Conservation (phyloP, 2,113 vertebrate species). For the Junco hyemalis region DNA sequence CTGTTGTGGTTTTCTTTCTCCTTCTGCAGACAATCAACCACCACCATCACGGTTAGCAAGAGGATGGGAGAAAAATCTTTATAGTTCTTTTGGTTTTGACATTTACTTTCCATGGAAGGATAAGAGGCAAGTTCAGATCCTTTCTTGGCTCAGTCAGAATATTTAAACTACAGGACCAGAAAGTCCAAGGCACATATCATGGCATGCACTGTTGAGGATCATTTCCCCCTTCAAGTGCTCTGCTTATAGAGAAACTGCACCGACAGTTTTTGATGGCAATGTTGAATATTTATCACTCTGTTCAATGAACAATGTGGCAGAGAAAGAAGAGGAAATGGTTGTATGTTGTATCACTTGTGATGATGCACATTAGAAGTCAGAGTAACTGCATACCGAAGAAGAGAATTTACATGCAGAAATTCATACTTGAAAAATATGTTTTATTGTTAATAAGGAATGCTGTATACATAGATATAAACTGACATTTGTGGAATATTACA, state of each 20-base stretch:
- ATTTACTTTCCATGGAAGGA: slow-evolving; percentile 11
- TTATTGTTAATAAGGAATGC: slow-evolving; percentile 43
- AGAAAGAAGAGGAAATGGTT: slow-evolving; percentile 58
- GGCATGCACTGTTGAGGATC: slow-evolving; percentile 42
- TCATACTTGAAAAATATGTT: slow-evolving; percentile 73
- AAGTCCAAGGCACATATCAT: slow-evolving; percentile 26
- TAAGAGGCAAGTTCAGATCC: not conserved
- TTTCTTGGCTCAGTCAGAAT: slow-evolving; percentile 18
- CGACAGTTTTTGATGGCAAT: not conserved
- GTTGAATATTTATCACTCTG: slow-evolving; percentile 6
- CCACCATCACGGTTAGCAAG: not conserved
- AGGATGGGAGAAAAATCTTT: not conserved
- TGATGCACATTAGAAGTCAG: slow-evolving; percentile 49
- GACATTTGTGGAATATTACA: slow-evolving; percentile 1
- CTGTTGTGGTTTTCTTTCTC: slow-evolving; percentile 18
- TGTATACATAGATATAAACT: slow-evolving; percentile 26
- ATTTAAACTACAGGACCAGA: slow-evolving; percentile 7
- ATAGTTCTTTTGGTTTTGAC: not conserved
- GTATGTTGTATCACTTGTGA: slow-evolving; percentile 49
- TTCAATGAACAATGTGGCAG: not conserved
- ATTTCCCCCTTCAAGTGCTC: slow-evolving; percentile 54
- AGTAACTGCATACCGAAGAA: slow-evolving; percentile 45
- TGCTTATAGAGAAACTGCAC: not conserved
- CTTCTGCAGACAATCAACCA: slow-evolving; percentile 32
- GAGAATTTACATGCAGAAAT: slow-evolving; percentile 48